Conservation (phyloP, 1,140 invertebrate species). For the Cydia strobilella region DNA sequence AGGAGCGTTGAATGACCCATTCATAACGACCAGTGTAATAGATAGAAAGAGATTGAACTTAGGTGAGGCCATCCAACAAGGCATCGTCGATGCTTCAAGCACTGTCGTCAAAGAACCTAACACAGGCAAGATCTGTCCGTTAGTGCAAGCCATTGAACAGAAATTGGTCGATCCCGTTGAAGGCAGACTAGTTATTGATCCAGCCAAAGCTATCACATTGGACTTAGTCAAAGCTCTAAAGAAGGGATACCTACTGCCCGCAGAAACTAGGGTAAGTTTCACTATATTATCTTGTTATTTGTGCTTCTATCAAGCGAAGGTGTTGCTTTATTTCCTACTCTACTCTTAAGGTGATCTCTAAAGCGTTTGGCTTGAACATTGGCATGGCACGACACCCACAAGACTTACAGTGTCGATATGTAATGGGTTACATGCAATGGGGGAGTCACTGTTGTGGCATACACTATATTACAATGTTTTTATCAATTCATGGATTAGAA, state of each 20-base stretch:
- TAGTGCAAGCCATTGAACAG: conserved; percentile 89
- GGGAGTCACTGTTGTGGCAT: conserved; percentile 53
- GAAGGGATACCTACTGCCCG: conserved; percentile 91
- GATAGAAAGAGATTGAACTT: conserved; percentile 87
- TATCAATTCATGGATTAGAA: conserved; percentile 15
- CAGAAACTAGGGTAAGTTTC: conserved; percentile 94
- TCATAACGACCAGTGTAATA: conserved; percentile 84
- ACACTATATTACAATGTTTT: conserved; percentile 40
- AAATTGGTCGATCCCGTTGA: conserved; percentile 87
- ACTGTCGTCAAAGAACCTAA: conserved; percentile 91
- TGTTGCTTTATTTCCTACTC: conserved; percentile 73
- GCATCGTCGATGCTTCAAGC: conserved; percentile 91
- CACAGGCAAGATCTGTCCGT: conserved; percentile 86
- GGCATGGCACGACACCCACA: conserved; percentile 74
- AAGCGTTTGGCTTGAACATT: conserved; percentile 75
- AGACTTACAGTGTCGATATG: conserved; percentile 51
- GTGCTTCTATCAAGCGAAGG: conserved; percentile 73
- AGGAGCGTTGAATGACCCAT: conserved; percentile 90
- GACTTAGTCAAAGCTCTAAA: conserved; percentile 94
- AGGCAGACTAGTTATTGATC: conserved; percentile 86
- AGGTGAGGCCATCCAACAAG: conserved; percentile 87
- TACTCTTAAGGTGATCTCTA: conserved; percentile 67
- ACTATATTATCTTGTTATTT: conserved; percentile 46
- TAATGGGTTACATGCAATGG: conserved; percentile 51
- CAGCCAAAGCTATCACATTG: conserved; percentile 83